Evolutionary conservation across 2,888 invertebrate species (phyloP).

Genomic region (Stenolophus ochropezus): DNA sequence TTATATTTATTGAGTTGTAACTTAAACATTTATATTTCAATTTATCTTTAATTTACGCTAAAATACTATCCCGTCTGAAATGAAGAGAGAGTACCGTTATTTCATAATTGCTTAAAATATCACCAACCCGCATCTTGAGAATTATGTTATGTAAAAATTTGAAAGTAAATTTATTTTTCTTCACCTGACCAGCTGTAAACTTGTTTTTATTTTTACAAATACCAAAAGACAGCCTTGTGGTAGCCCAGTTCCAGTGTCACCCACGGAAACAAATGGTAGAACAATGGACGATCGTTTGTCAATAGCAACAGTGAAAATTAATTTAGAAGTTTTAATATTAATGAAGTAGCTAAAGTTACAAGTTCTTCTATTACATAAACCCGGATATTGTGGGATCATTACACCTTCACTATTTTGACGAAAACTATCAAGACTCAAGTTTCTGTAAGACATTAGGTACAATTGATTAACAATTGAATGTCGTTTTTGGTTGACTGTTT

Average conservation of each 20-base stretch:
- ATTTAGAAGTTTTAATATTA: not conserved
- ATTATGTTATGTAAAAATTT: slow-evolving; percentile 39
- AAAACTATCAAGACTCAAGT: no score
- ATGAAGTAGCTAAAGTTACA: not conserved
- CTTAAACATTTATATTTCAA: not conserved
- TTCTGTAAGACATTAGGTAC: no score
- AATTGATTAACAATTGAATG: no score
- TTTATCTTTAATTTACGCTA: not conserved
- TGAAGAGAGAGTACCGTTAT: slow-evolving; percentile 18
- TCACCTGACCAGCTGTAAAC: not conserved
- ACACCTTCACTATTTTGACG: no score
- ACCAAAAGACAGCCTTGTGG: slow-evolving; percentile 3
- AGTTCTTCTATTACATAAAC: not conserved
- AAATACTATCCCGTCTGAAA: not conserved
- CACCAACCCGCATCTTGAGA: not conserved
- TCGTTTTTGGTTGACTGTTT: no score
- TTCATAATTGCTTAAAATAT: slow-evolving; percentile 10
- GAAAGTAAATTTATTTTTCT: slow-evolving; percentile 30
- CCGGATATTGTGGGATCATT: not conserved
- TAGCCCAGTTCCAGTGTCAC: not conserved
- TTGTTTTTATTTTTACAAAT: slow-evolving; percentile 39
- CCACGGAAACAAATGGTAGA: slow-evolving; percentile 5
- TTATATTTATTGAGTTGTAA: not conserved
- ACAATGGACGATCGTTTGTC: not conserved
- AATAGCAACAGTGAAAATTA: not conserved